A percentile compares a stretch with the other conserved stretches of the same genome.
Conservation (phyloP, 2,113 vertebrate species). For the Oplegnathus fasciatus region DNA sequence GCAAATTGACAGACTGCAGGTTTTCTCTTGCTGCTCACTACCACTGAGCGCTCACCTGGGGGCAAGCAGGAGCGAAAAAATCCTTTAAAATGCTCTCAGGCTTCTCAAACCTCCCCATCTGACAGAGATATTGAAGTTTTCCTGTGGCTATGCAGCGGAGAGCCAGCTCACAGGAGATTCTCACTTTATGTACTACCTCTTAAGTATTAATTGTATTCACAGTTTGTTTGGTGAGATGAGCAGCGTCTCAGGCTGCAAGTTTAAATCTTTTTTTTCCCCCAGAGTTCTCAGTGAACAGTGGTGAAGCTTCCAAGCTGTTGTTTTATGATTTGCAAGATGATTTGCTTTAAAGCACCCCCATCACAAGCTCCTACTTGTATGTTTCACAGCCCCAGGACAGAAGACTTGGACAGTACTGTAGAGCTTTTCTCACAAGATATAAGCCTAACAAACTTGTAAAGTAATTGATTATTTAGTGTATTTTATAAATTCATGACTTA, state of each 20-base stretch:
- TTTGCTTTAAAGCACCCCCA: slow-evolving; percentile 39
- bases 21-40: slow-evolving; percentile 71
- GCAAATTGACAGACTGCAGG: slow-evolving; percentile 62
- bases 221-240: not conserved
- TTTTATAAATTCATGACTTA: slow-evolving; percentile 12
- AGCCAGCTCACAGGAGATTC: slow-evolving; percentile 30
- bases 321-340: slow-evolving; percentile 57
- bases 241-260: not conserved
- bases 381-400: slow-evolving; percentile 36
- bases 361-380: slow-evolving; percentile 58
- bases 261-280: slow-evolving; percentile 10
- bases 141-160: slow-evolving; percentile 42
- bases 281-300: not conserved
- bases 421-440: slow-evolving; percentile 5
- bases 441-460: not conserved
- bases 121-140: slow-evolving; percentile 43
- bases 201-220: not conserved
- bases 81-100: slow-evolving; percentile 27
- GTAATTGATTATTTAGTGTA: not conserved
- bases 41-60: slow-evolving; percentile 40
- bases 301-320: slow-evolving; percentile 20
- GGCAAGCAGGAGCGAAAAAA: slow-evolving; percentile 30
- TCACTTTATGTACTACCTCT: not conserved
- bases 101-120: slow-evolving; percentile 34
- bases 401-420: slow-evolving; percentile 6